These are phyloP conservation scores for Leptinotarsa undecemlineata DNA, from an alignment of 1,140 invertebrate genomes.

Conservation along the genomic window DNA sequence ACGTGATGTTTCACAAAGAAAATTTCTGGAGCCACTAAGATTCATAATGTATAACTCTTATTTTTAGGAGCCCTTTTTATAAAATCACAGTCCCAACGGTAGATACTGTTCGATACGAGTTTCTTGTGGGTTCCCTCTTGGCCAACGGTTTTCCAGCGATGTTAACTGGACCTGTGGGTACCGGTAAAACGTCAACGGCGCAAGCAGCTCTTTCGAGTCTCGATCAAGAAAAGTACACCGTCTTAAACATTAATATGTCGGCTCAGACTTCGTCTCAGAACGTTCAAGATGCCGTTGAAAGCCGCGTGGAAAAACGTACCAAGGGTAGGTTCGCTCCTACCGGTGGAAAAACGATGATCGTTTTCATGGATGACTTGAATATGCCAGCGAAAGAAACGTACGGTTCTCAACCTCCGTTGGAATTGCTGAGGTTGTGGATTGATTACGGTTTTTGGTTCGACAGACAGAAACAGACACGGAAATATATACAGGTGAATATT, in stretches of 20 bases:
- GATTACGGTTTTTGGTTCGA: slow-evolving; percentile 89
- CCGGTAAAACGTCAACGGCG: slow-evolving; percentile 79
- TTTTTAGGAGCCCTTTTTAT: slow-evolving; percentile 72
- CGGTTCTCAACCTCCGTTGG: slow-evolving; percentile 83
- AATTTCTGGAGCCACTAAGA: too few relatives aligned
- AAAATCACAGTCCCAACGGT: slow-evolving; percentile 82
- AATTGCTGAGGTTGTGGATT: slow-evolving; percentile 82
- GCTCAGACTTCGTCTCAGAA: slow-evolving; percentile 81
- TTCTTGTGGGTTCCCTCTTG: slow-evolving; percentile 67
- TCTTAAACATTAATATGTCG: slow-evolving; percentile 81
- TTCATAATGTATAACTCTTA: too few relatives aligned
- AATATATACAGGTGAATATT: slow-evolving; percentile 66
- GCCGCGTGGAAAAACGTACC: slow-evolving; percentile 78
- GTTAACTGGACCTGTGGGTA: slow-evolving; percentile 78
- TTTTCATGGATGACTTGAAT: slow-evolving; percentile 88
- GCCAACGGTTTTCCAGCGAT: slow-evolving; percentile 68
- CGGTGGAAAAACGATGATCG: slow-evolving; percentile 77
- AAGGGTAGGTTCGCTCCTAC: slow-evolving; percentile 73
- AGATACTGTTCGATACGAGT: slow-evolving; percentile 80
- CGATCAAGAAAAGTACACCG: slow-evolving; percentile 65
- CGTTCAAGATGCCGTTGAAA: slow-evolving; percentile 76
- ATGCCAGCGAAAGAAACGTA: slow-evolving; percentile 87
- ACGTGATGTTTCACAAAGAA: too few relatives aligned
- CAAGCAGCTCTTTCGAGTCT: slow-evolving; percentile 68
- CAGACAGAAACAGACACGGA: slow-evolving; percentile 71